These are phyloP conservation scores for Mesoligia furuncula DNA, from an alignment of 2,888 invertebrate genomes.

Conservation along the genomic window DNA sequence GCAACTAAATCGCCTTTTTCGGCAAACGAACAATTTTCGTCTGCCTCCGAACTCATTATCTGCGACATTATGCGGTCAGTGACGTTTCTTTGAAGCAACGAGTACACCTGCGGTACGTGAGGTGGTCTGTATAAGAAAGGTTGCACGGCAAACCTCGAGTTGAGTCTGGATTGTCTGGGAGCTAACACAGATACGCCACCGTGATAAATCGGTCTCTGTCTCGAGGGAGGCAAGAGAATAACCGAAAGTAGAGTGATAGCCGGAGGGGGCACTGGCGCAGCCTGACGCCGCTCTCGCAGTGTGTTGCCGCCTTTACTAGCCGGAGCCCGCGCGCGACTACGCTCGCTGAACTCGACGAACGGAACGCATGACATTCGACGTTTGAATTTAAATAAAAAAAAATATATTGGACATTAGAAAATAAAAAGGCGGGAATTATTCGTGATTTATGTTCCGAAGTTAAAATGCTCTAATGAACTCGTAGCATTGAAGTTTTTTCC, in stretches of 20 bases:
- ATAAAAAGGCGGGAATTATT: constrained; percentile 62
- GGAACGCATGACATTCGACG: constrained; percentile 66
- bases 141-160: constrained; percentile 69
- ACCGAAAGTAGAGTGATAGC: constrained; percentile 88
- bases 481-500: constrained; percentile 66
- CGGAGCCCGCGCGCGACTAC: constrained; percentile 79
- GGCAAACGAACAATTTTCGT: constrained; percentile 68
- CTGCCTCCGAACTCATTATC: constrained; percentile 71
- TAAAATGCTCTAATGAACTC: constrained; percentile 72
- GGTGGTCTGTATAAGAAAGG: constrained; percentile 73
- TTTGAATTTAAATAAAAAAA: constrained; percentile 59
- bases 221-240: constrained; percentile 84
- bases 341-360: constrained; percentile 62
- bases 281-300: constrained; percentile 79
- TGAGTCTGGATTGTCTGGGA: constrained; percentile 75
- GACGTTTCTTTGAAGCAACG: constrained; percentile 67
- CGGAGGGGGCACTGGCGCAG: constrained; percentile 83
- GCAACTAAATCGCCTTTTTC: constrained; percentile 69
- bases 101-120: constrained; percentile 54
- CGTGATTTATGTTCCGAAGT: constrained; percentile 68
- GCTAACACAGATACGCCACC: constrained; percentile 75
- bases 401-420: constrained; percentile 53
- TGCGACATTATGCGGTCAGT: constrained; percentile 77
- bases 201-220: constrained; percentile 86
- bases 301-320: constrained; percentile 82